phyloP scores from a whole-genome alignment of 1,140 invertebrate species.

The Pygmarrhopalites habei region DNA sequence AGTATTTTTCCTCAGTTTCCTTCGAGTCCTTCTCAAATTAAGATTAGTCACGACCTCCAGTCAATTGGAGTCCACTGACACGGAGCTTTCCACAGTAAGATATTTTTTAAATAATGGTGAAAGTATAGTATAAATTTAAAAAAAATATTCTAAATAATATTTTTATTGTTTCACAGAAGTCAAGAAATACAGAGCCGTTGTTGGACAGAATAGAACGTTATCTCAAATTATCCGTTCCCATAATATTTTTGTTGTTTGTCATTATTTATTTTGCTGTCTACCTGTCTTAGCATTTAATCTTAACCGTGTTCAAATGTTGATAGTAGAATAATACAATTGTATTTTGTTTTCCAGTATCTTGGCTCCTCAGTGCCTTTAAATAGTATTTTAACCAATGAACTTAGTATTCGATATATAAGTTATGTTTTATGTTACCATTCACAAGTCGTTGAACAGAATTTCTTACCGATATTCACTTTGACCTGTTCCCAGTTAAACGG shows the following conservation, averaged over 20 bases:
- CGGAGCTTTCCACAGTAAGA: background rate
- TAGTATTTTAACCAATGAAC: no score
- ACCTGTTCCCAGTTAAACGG: no score
- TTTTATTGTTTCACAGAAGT: constrained; percentile 3
- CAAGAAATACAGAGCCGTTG: background rate
- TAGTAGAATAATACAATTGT: no score
- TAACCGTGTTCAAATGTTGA: background rate
- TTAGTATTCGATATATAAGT: no score
- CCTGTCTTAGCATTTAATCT: constrained; percentile 2
- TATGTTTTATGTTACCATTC: no score
- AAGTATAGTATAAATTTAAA: background rate
- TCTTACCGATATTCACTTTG: no score
- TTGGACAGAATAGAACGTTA: constrained; percentile 14
- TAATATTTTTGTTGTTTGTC: constrained; percentile 15
- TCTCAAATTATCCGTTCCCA: constrained; percentile 6
- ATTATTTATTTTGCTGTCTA: constrained; percentile 26
- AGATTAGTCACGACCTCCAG: background rate
- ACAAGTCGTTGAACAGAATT: no score
- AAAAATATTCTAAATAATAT: background rate
- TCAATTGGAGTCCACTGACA: background rate
- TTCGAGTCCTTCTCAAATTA: constrained; percentile 9
- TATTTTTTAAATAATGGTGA: background rate
- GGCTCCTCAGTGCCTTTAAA: no score
- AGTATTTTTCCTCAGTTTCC: constrained; percentile 9
- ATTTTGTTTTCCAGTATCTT: no score